Conservation (phyloP, 2,113 vertebrate species). For the Colistium nudipinnis region DNA sequence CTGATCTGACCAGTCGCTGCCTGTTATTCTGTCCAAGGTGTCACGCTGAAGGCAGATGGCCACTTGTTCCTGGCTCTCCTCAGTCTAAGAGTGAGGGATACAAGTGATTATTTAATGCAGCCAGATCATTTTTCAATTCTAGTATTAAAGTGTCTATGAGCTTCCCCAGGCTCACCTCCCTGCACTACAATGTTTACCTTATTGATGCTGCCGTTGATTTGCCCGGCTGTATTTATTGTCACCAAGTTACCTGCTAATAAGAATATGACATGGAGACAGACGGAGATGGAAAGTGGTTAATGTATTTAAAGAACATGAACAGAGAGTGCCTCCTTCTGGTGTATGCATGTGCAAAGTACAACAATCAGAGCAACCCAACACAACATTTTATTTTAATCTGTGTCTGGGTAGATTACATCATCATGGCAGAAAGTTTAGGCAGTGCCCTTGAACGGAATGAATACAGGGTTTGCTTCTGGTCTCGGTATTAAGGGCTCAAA, state of each 20-base stretch:
- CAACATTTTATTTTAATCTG: no score
- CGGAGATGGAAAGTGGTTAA: slow-evolving; percentile 5
- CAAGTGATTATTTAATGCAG: background rate
- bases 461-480: no score
- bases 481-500: no score
- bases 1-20: slow-evolving; percentile 49
- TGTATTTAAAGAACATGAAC: slow-evolving; percentile 6
- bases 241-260: slow-evolving; percentile 35
- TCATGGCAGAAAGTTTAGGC: background rate
- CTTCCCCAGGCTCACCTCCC: background rate
- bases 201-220: slow-evolving; percentile 64
- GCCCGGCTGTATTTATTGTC: slow-evolving; percentile 55
- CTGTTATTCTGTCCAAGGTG: slow-evolving; percentile 42
- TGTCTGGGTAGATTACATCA: no score
- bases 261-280: slow-evolving; percentile 9
- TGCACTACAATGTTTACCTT: slow-evolving; percentile 57
- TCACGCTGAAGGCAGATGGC: slow-evolving; percentile 69
- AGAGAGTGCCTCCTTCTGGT: slow-evolving; percentile 47
- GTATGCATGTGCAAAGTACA: background rate
- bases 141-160: background rate
- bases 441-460: no score
- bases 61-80: slow-evolving; percentile 76
- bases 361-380: background rate
- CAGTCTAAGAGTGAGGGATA: slow-evolving; percentile 44
- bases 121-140: background rate